phyloP scores from a whole-genome alignment of 2,888 invertebrate genomes.

The Meloe dianella region DNA sequence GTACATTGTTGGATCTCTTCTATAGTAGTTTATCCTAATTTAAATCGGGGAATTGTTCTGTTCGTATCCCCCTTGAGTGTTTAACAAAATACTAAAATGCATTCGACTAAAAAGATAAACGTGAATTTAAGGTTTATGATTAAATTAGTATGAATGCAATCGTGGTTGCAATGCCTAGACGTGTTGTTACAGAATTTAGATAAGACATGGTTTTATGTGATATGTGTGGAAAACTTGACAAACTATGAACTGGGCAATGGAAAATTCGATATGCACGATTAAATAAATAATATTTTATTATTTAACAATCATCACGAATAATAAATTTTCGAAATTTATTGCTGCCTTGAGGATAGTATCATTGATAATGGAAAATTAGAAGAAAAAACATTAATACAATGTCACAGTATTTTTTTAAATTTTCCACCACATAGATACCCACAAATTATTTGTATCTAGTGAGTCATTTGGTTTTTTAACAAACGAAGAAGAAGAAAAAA shows the following conservation, averaged over 20 bases:
- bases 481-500: background rate
- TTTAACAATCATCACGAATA: background rate
- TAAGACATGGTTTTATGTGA: slow-evolving; percentile 33
- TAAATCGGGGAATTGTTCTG: slow-evolving; percentile 49
- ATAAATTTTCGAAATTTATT: background rate
- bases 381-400: background rate
- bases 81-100: slow-evolving; percentile 52
- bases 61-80: slow-evolving; percentile 37
- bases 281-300: background rate
- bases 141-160: slow-evolving; percentile 36
- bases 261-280: background rate
- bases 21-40: slow-evolving; percentile 46
- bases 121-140: slow-evolving; percentile 37
- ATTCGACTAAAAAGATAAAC: slow-evolving; percentile 55
- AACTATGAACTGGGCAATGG: slow-evolving; percentile 36
- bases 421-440: too few relatives aligned
- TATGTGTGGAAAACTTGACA: slow-evolving; percentile 46
- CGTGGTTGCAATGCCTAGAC: slow-evolving; percentile 28
- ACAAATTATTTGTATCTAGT: too few relatives aligned
- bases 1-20: background rate
- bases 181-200: slow-evolving; percentile 31
- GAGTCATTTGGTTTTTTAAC: too few relatives aligned
- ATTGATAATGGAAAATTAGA: background rate
- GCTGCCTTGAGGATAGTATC: background rate
- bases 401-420: too few relatives aligned